Percentiles rank a stretch among this genome's conserved stretches.
Conservation (phyloP, 2,113 vertebrate genomes). For the Hydrolagus affinis region DNA sequence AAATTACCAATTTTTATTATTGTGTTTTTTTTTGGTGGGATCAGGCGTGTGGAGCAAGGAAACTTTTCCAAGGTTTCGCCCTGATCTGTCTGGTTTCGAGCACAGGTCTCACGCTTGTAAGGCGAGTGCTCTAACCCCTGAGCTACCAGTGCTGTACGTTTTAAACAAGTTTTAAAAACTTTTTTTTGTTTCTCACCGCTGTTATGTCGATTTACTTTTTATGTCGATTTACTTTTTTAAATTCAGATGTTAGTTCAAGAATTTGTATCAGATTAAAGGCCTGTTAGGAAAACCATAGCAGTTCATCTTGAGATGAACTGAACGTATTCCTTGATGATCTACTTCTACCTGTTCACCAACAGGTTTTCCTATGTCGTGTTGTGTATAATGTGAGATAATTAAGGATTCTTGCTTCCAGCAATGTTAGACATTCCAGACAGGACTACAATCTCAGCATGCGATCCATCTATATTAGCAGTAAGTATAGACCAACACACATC, state of each 20-base stretch:
- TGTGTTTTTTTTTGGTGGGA: too few species aligned
- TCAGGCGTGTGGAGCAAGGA: too few species aligned
- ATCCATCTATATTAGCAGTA: background rate
- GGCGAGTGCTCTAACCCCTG: too few species aligned
- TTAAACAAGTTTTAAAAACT: background rate
- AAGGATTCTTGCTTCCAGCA: background rate
- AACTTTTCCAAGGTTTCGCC: too few species aligned
- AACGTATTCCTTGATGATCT: background rate
- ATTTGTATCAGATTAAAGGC: slow-evolving; percentile 20
- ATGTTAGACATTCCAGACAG: background rate
- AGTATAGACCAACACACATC: background rate
- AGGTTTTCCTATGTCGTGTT: background rate
- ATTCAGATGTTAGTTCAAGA: background rate
- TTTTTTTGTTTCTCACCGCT: slow-evolving; percentile 6
- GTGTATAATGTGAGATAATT: background rate
- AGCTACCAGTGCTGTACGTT: too few species aligned
- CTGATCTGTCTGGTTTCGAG: too few species aligned
- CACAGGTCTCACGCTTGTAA: too few species aligned
- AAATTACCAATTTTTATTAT: too few species aligned
- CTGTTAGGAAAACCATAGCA: background rate
- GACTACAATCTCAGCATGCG: too few species aligned
- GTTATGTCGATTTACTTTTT: background rate
- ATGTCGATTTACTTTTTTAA: background rate
- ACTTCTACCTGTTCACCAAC: background rate
- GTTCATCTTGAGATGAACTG: background rate